phyloP scores from a whole-genome alignment of 2,888 invertebrate species.

The Dolomedes plantarius region DNA sequence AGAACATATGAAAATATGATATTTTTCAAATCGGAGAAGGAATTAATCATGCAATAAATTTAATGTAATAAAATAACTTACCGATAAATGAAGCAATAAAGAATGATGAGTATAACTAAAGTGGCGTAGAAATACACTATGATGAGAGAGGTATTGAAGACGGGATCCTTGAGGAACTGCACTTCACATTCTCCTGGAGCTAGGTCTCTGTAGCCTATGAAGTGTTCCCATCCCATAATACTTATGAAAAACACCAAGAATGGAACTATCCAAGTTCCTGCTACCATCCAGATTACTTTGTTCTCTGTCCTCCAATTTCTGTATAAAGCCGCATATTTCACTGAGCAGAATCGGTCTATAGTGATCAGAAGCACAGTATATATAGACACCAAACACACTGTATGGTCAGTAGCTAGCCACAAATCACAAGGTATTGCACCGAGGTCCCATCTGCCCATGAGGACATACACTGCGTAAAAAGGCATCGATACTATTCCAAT shows the following conservation, averaged over 20 bases:
- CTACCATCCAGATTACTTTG: slow-evolving; percentile 95
- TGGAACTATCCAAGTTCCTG: slow-evolving; percentile 97
- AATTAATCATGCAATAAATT: too few relatives aligned
- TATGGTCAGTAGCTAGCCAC: slow-evolving; percentile 99
- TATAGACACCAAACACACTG: slow-evolving; percentile 98
- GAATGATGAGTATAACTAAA: slow-evolving; percentile 92
- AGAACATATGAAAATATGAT: too few relatives aligned
- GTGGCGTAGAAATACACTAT: slow-evolving; percentile 99
- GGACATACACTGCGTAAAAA: slow-evolving; percentile 97
- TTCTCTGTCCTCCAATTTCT: slow-evolving; percentile 97
- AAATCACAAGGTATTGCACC: slow-evolving; percentile 97
- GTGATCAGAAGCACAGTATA: slow-evolving; percentile 99
- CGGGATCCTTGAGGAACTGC: slow-evolving; percentile 97
- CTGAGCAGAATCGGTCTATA: slow-evolving; percentile 98
- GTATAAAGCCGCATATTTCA: slow-evolving; percentile 98
- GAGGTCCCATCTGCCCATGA: slow-evolving; percentile 97
- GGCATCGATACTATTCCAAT: slow-evolving; percentile 99
- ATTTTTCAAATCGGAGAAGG: too few relatives aligned
- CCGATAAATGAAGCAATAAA: slow-evolving; percentile 95
- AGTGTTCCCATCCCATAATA: slow-evolving; percentile 99
- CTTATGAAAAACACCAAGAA: slow-evolving; percentile 96
- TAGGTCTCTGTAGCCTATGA: slow-evolving; percentile 92
- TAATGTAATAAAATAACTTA: too few relatives aligned
- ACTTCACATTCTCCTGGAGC: slow-evolving; percentile 93
- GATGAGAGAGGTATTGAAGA: slow-evolving; percentile 97